Conservation (phyloP, 2,113 vertebrate species). For the Willisornis vidua region DNA sequence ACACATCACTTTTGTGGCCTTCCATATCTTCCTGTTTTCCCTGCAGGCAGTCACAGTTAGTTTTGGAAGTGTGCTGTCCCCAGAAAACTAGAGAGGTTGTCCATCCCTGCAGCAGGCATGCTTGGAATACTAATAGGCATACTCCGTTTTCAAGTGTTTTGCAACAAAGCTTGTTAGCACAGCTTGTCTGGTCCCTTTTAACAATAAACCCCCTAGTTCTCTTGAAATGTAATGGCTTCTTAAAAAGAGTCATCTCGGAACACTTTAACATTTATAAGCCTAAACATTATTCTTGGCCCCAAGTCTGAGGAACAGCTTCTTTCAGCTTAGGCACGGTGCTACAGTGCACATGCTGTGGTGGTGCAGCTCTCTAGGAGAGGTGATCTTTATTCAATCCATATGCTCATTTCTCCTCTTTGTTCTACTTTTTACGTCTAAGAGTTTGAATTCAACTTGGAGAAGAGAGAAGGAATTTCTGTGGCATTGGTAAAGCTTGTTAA, state of each 20-base stretch:
- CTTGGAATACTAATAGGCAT: neutral
- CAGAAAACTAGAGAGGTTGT: neutral
- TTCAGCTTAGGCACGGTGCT: neutral
- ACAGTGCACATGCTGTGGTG: neutral
- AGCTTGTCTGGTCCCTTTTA: neutral
- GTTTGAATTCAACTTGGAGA: neutral
- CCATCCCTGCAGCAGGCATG: neutral
- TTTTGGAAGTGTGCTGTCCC: neutral
- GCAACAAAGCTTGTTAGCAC: neutral
- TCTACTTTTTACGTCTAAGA: neutral
- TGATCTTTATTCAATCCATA: neutral
- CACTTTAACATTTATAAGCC: conserved; percentile 12
- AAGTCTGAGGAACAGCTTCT: neutral
- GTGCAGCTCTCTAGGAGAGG: neutral
- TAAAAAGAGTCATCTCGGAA: neutral
- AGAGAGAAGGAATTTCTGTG: neutral
- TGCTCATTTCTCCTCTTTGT: neutral
- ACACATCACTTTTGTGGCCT: neutral
- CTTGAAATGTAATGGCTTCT: neutral
- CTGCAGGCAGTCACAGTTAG: neutral
- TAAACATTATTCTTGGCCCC: conserved; percentile 10
- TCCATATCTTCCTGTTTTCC: neutral
- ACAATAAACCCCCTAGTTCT: neutral
- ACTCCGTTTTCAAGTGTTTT: neutral
- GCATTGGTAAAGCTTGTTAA: neutral